Evolutionary conservation across 2,888 invertebrate species (phyloP), one percentile per base, ranked within the genome.

Genomic region (Cryptocephalus moraei): DNA sequence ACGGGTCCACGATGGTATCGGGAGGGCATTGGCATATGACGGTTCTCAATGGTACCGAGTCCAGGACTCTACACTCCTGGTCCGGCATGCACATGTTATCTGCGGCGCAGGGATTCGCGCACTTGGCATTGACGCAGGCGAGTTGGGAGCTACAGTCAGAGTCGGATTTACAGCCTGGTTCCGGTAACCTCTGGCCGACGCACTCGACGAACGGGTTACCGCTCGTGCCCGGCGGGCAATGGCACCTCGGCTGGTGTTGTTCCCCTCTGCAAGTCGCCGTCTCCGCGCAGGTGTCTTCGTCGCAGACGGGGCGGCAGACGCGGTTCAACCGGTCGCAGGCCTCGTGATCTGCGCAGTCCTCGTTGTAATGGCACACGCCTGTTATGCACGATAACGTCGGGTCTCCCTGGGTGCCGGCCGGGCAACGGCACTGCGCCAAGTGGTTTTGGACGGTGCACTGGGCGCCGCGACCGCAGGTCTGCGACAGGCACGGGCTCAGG

Each of bases 21-120:
- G 84, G 77, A 11, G 90, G 87, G 69, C 92, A 93, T 61, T 86
- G 81, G 64, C 92, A 92, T 58, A 91, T 86, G 58, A 91, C 82
- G 0, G 91, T 90, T 44, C 90, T 79, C 52, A 91, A 70, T 2
- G 92, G 91, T 41, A 84, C 64, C 0, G 88, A 82, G 57, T 90
- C 87, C 9, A 86, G 73, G 0, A 89, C 86, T 49, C 81, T 76
- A 66, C 92, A 92, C 49, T 83, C 78, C 57, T 92, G 87, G 54
- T 86, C 86, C 6, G 77, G 73, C 11, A 81, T 81, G 63, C 92
- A 92, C 40, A 87, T 80, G 55, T 81, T 80, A 8, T 81, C 78
- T 6, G 77, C 69, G 9, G 78, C 70, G 61, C 92, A 93, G 4
- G 90, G 86, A 69, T 91, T 84, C 49, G 80, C 76, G 62, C 92